phyloP scores from a whole-genome alignment of 2,888 invertebrate genomes.

The Latrodectus elegans region DNA sequence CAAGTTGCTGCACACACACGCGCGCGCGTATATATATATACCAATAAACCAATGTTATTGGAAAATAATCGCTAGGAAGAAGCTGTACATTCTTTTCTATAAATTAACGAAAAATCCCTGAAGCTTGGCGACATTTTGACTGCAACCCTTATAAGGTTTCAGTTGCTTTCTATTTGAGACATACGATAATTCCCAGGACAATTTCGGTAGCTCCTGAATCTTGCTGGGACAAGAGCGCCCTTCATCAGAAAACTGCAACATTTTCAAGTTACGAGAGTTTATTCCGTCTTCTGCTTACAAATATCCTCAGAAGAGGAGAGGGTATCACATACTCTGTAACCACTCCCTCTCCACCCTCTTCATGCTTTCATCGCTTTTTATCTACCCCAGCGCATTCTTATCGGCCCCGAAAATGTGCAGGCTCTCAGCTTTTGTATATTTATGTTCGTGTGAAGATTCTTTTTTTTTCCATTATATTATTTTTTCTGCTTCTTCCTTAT shows the following conservation, averaged over 20 bases:
- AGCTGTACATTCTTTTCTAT: too few species aligned
- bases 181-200: neutral
- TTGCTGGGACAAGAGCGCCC: constrained; percentile 2
- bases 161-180: neutral
- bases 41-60: too few species aligned
- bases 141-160: neutral
- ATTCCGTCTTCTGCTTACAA: constrained; percentile 36
- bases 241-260: constrained; percentile 22
- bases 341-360: neutral
- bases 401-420: constrained; percentile 48
- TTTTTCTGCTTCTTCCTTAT: constrained; percentile 2
- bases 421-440: constrained; percentile 57
- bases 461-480: constrained; percentile 2
- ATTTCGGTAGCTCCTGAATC: constrained; percentile 2
- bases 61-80: too few species aligned
- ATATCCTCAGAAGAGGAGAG: constrained; percentile 14
- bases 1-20: too few species aligned
- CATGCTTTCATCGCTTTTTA: constrained; percentile 56
- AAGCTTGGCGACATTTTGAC: neutral
- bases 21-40: too few species aligned
- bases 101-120: neutral
- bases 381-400: constrained; percentile 48
- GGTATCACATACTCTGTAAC: neutral
- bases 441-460: constrained; percentile 46
- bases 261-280: neutral